A percentile compares a stretch with the other conserved stretches of the same genome.
These are phyloP conservation scores for Epinephelus fuscoguttatus DNA, from an alignment of 2,113 vertebrate species.

Conservation along the genomic window DNA sequence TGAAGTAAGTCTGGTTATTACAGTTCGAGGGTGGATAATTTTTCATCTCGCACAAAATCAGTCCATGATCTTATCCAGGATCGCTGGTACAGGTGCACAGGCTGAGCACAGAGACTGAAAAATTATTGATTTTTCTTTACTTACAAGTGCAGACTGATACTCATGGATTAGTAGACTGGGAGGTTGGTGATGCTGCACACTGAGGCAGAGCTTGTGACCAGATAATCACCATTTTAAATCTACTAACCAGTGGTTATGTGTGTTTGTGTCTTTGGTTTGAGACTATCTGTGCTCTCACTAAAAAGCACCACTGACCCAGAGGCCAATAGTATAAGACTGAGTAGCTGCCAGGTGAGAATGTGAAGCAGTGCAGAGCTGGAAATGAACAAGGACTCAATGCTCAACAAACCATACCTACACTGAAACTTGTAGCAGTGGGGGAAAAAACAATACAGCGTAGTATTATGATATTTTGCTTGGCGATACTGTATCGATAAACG, in stretches of 20 bases:
- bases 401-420: not conserved
- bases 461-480: too few relatives aligned
- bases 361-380: not conserved
- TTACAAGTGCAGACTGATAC: not conserved
- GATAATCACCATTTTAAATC: conserved; percentile 1
- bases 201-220: not conserved
- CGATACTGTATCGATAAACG: too few relatives aligned
- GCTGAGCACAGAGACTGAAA: not conserved
- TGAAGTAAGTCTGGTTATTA: conserved; percentile 51
- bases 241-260: not conserved
- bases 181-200: not conserved
- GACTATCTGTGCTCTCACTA: not conserved
- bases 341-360: conserved; percentile 10
- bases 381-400: not conserved
- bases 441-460: too few relatives aligned
- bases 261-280: not conserved
- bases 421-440: not conserved
- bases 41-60: conserved; percentile 36
- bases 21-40: conserved; percentile 2
- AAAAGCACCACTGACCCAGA: conserved; percentile 1
- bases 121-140: not conserved
- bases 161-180: not conserved
- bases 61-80: conserved; percentile 14
- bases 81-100: conserved; percentile 8
- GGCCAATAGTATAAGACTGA: not conserved